Percentiles rank a stretch among this genome's conserved stretches.
Evolutionary conservation across 2,113 vertebrate genomes (phyloP).

Genomic region (Nycticryphes semicollaris): DNA sequence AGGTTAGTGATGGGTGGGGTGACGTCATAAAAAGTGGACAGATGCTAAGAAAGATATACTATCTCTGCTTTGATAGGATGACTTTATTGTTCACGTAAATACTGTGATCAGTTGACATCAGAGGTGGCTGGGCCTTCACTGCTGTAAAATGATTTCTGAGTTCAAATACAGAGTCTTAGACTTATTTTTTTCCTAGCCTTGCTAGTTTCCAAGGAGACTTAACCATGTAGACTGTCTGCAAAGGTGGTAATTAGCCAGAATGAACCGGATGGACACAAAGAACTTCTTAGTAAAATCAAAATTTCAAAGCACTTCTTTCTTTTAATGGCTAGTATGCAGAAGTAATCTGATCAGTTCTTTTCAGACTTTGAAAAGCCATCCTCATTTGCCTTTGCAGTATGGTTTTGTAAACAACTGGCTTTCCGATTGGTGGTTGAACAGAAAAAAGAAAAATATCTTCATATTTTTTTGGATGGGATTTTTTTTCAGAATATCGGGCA

Average conservation of each 20-base stretch:
- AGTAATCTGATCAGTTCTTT: background rate
- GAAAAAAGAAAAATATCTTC: background rate
- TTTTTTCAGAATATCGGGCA: background rate
- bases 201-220: conserved; percentile 61
- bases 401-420: background rate
- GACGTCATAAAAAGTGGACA: background rate
- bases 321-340: background rate
- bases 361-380: background rate
- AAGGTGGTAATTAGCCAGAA: conserved; percentile 49
- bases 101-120: background rate
- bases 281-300: conserved; percentile 16
- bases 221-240: conserved; percentile 36
- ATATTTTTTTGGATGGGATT: background rate
- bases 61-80: background rate
- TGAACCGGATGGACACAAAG: conserved; percentile 52
- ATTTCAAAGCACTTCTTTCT: background rate
- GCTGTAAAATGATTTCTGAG: background rate
- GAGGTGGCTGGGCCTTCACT: background rate
- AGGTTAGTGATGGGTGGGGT: background rate
- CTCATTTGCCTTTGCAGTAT: background rate
- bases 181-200: background rate
- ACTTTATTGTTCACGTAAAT: background rate
- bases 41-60: background rate
- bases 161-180: conserved; percentile 1
- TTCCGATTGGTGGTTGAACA: background rate